A percentile compares a stretch with the other conserved stretches of the same genome.
Conservation (phyloP, 2,888 invertebrate species). For the Orchestes rusci region DNA sequence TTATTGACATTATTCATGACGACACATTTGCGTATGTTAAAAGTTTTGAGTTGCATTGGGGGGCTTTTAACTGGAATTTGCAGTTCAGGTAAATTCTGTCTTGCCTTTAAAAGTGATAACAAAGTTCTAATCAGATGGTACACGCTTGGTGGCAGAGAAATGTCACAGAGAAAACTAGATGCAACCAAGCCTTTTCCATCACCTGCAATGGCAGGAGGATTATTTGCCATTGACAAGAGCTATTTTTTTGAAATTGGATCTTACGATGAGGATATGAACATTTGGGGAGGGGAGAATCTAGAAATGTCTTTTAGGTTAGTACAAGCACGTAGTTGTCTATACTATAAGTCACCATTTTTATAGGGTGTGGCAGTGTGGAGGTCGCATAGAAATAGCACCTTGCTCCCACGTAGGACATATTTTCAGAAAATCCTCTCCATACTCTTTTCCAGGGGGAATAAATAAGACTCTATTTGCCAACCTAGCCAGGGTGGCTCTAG, state of each 20-base stretch:
- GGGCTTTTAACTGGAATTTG: slow-evolving; percentile 96
- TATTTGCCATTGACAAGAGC: slow-evolving; percentile 80
- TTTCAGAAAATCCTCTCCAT: slow-evolving; percentile 88
- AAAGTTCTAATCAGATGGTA: slow-evolving; percentile 51
- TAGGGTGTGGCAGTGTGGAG: slow-evolving; percentile 93
- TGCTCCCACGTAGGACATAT: slow-evolving; percentile 93
- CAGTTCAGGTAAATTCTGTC: slow-evolving; percentile 64
- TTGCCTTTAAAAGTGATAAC: not conserved
- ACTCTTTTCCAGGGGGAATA: slow-evolving; percentile 86
- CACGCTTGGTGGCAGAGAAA: slow-evolving; percentile 60
- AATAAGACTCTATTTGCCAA: slow-evolving; percentile 83
- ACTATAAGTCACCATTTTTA: slow-evolving; percentile 1
- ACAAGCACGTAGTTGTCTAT: not conserved
- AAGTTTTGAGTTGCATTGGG: slow-evolving; percentile 94
- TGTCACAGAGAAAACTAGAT: slow-evolving; percentile 55
- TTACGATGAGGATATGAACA: slow-evolving; percentile 67
- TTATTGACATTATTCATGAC: slow-evolving; percentile 92
- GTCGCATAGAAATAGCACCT: slow-evolving; percentile 81
- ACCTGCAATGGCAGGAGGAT: slow-evolving; percentile 91
- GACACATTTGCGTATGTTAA: slow-evolving; percentile 93
- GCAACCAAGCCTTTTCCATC: slow-evolving; percentile 66
- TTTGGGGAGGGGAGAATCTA: slow-evolving; percentile 98
- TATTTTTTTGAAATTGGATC: slow-evolving; percentile 79
- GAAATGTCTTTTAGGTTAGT: slow-evolving; percentile 74
- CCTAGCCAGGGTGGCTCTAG: slow-evolving; percentile 84